These are phyloP conservation scores for Heliocidaris tuberculata DNA, from an alignment of 35 echinoderm and acorn worm species.

Conservation along the genomic window DNA sequence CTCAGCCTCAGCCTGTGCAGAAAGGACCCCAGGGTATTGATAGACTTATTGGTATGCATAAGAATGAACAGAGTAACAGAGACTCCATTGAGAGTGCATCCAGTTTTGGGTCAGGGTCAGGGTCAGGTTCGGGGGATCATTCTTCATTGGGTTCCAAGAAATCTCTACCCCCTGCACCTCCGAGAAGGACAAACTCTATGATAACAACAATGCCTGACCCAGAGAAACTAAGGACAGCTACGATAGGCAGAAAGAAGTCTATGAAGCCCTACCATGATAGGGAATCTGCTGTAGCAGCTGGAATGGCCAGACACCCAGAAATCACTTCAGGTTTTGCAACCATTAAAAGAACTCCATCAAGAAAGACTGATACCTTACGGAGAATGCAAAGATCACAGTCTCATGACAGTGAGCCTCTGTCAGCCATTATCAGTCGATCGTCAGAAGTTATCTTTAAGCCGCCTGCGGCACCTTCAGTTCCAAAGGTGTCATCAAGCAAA, in stretches of 20 bases:
- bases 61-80: constrained; percentile 57
- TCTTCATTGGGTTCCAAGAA: constrained; percentile 62
- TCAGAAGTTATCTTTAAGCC: constrained; percentile 26
- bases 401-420: constrained; percentile 72
- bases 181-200: constrained; percentile 80
- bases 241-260: constrained; percentile 93
- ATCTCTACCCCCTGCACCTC: constrained; percentile 71
- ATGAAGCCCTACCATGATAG: constrained; percentile 90
- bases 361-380: constrained; percentile 64
- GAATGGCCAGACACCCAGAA: constrained; percentile 56
- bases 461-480: constrained; percentile 55
- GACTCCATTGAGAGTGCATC: constrained; percentile 86
- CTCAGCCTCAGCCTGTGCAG: background rate
- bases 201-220: constrained; percentile 59
- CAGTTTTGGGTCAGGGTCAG: constrained; percentile 74
- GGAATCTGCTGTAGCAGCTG: constrained; percentile 72
- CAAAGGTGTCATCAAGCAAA: background rate
- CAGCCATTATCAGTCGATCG: constrained; percentile 19
- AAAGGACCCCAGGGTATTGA: constrained; percentile 80
- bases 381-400: constrained; percentile 72
- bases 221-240: constrained; percentile 81
- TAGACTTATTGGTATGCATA: constrained; percentile 61
- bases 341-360: constrained; percentile 78
- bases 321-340: constrained; percentile 89
- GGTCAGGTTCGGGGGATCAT: constrained; percentile 76